These are phyloP conservation scores for Tachina grossa DNA, from an alignment of 2,888 invertebrate genomes.

Conservation along the genomic window DNA sequence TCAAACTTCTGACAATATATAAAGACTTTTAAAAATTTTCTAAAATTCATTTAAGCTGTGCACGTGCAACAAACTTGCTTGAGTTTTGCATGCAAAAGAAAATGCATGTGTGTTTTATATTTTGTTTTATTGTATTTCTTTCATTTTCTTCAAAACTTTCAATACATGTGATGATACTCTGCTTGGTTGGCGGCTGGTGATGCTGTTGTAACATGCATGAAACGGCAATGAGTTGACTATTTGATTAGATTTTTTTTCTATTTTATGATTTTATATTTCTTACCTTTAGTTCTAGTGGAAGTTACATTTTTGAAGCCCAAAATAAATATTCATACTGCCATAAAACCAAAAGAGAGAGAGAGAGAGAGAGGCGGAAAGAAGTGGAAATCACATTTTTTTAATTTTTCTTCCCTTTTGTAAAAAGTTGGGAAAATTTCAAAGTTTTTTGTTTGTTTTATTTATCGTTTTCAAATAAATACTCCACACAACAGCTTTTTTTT, in stretches of 20 bases:
- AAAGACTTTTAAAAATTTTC: not conserved
- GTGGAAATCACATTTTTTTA: not conserved
- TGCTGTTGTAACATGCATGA: constrained; percentile 21
- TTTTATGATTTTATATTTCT: not conserved
- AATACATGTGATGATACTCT: constrained; percentile 7
- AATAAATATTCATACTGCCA: constrained; percentile 26
- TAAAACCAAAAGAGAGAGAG: not conserved
- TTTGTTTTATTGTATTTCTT: too few relatives aligned
- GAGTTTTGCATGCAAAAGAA: not conserved
- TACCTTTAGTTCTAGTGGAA: not conserved
- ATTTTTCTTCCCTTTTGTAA: not conserved
- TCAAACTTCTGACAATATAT: not conserved
- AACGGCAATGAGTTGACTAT: constrained; percentile 29
- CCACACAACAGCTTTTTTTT: not conserved
- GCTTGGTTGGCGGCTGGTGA: not conserved
- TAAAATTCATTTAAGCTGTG: constrained; percentile 19
- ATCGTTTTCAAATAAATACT: not conserved
- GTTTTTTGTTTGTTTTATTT: not conserved
- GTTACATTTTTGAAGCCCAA: constrained; percentile 2
- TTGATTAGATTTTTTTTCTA: constrained; percentile 26
- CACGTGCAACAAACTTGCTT: not conserved
- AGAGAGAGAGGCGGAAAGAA: too few relatives aligned
- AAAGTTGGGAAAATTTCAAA: constrained; percentile 1
- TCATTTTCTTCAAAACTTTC: constrained; percentile 15
- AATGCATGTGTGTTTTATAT: not conserved